Evolutionary conservation across 1,140 invertebrate species (phyloP).

Genomic region (Paracyclopina nana): DNA sequence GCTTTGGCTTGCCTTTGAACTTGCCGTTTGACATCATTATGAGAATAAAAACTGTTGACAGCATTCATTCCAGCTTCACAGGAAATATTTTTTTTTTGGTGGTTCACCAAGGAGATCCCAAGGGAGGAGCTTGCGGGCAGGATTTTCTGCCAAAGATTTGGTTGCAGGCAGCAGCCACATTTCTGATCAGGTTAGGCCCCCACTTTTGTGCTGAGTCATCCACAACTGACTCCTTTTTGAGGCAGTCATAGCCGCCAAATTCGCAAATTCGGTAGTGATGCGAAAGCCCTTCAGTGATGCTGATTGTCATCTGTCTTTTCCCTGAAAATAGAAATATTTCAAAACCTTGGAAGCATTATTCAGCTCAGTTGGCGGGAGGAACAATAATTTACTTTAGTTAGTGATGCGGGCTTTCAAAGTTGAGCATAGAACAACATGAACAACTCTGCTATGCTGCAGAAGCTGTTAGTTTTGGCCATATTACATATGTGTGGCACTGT

Average conservation of each 20-base stretch:
- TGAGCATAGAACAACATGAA: too few relatives aligned
- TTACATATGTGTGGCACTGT: too few relatives aligned
- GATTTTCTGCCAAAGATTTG: conserved; percentile 15
- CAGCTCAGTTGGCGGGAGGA: too few relatives aligned
- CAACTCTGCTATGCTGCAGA: too few relatives aligned
- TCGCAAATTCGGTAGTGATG: conserved; percentile 78
- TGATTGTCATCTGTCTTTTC: conserved; percentile 33
- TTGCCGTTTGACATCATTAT: too few relatives aligned
- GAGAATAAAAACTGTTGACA: too few relatives aligned
- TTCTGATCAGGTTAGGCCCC: conserved; percentile 6
- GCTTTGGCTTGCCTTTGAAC: too few relatives aligned
- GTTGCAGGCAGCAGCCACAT: conserved; percentile 10
- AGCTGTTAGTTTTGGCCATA: too few relatives aligned
- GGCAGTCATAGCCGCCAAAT: conserved; percentile 61
- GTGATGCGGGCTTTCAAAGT: too few relatives aligned
- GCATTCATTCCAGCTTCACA: too few relatives aligned
- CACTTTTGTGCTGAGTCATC: conserved; percentile 18
- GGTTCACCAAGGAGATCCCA: conserved; percentile 20
- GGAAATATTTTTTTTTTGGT: background rate
- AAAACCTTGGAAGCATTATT: too few relatives aligned
- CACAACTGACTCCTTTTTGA: conserved; percentile 30
- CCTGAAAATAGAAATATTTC: background rate
- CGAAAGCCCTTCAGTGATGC: conserved; percentile 52
- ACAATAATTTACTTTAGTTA: too few relatives aligned
- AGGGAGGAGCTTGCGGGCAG: conserved; percentile 19